Conservation (phyloP, 2,797 vertebrate genomes). For the Sebastes vulpes region DNA sequence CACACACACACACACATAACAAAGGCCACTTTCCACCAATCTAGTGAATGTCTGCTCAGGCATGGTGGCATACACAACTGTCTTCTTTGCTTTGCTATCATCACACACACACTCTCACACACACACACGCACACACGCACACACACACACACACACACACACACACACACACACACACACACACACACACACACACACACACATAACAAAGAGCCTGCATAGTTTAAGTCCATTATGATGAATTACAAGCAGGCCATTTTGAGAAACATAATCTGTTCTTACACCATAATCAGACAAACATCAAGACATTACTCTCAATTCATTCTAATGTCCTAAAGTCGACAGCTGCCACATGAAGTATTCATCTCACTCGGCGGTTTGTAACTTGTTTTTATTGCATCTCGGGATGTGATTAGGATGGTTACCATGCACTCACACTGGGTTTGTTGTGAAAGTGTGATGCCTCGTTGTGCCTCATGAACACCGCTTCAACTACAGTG, state of each 20-base stretch:
- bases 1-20: background rate
- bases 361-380: constrained; percentile 3
- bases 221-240: background rate
- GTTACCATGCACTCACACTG: background rate
- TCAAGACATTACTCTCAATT: constrained; percentile 2
- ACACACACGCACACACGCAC: background rate
- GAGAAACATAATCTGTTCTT: background rate
- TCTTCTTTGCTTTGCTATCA: background rate
- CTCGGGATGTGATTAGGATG: constrained; percentile 1
- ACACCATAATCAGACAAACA: constrained; percentile 18
- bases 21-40: background rate
- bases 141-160: background rate
- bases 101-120: background rate
- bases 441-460: background rate
- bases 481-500: background rate
- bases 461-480: accelerated
- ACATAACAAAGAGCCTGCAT: background rate
- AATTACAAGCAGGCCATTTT: constrained; percentile 1
- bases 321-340: constrained; percentile 1
- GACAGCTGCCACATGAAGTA: constrained; percentile 14
- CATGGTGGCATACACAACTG: background rate
- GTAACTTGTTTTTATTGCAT: constrained; percentile 18
- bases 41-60: background rate
- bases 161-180: background rate
- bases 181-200: background rate